phyloP scores from a whole-genome alignment of 2,888 invertebrate species.

The Cryptocephalus primarius region DNA sequence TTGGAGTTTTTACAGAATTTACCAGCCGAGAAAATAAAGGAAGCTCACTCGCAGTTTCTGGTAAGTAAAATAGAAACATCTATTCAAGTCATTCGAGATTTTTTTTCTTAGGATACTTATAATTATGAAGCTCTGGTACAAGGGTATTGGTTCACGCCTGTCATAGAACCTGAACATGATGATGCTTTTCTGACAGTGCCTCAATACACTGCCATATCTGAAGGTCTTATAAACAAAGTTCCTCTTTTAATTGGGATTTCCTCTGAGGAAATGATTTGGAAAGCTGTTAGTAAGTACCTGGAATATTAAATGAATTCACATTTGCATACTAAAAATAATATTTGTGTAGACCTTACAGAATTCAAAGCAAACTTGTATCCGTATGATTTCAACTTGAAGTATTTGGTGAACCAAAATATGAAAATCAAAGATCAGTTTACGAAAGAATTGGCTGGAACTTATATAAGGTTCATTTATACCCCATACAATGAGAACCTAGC shows the following conservation, averaged over 20 bases:
- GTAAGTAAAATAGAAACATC: neutral
- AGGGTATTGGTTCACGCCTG: conserved; percentile 15
- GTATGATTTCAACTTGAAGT: conserved; percentile 10
- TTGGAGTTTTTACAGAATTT: conserved; percentile 15
- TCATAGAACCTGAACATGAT: conserved; percentile 14
- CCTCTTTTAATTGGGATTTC: conserved; percentile 17
- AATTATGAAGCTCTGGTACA: conserved; percentile 15
- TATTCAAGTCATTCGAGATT: no score
- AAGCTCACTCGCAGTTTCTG: conserved; percentile 1
- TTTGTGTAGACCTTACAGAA: neutral
- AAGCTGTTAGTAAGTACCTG: conserved; percentile 2
- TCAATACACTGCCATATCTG: conserved; percentile 12
- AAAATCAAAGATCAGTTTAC: conserved; percentile 7
- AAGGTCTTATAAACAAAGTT: conserved; percentile 13
- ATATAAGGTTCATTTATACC: no score
- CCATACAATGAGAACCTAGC: no score
- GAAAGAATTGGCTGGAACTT: neutral
- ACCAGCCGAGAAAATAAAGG: conserved; percentile 13
- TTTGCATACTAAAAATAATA: neutral
- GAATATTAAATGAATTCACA: neutral
- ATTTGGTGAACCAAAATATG: conserved; percentile 14
- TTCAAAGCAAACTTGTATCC: neutral
- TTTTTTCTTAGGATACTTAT: conserved; percentile 7
- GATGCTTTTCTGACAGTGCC: conserved; percentile 15
- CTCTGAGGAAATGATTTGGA: conserved; percentile 13